Evolutionary conservation across 2,888 invertebrate genomes (phyloP).

Genomic region (Leptogaster cylindrica): DNA sequence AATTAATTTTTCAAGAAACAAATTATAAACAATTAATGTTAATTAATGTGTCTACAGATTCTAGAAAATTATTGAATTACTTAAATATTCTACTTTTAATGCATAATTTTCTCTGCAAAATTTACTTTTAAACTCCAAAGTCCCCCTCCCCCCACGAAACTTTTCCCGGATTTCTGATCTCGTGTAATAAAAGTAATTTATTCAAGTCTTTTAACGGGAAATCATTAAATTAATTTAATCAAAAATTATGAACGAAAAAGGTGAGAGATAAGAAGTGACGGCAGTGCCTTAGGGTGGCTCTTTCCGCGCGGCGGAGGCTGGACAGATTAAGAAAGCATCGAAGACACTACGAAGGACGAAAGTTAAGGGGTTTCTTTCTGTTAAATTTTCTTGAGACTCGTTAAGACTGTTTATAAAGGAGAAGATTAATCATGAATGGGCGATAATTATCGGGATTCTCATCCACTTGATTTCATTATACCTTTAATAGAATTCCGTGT

Average conservation of each 20-base stretch:
- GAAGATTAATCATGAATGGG: conserved; percentile 37
- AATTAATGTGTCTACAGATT: too few species aligned
- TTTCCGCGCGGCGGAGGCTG: background rate
- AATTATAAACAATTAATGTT: too few species aligned
- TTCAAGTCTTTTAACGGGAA: conserved; percentile 28
- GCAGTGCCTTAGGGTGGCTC: background rate
- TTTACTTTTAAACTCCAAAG: background rate
- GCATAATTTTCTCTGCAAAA: background rate
- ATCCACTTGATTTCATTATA: conserved; percentile 35
- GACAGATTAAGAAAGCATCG: background rate
- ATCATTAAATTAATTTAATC: conserved; percentile 34
- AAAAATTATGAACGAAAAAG: conserved; percentile 9
- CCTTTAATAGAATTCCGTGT: conserved; percentile 17
- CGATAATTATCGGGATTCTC: conserved; percentile 37
- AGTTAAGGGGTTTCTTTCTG: background rate
- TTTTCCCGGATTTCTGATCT: background rate
- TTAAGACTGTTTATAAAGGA: conserved; percentile 34
- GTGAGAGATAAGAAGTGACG: conserved; percentile 35
- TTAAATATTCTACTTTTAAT: background rate
- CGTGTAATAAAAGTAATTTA: conserved; percentile 27
- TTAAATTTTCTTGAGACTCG: conserved; percentile 24
- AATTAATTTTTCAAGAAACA: too few species aligned
- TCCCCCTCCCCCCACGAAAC: too few species aligned
- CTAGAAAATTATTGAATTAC: too few species aligned
- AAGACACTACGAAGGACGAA: background rate